These are phyloP conservation scores for Amblyopsis hoosieri DNA, from an alignment of 2,797 vertebrate genomes.

Conservation along the genomic window DNA sequence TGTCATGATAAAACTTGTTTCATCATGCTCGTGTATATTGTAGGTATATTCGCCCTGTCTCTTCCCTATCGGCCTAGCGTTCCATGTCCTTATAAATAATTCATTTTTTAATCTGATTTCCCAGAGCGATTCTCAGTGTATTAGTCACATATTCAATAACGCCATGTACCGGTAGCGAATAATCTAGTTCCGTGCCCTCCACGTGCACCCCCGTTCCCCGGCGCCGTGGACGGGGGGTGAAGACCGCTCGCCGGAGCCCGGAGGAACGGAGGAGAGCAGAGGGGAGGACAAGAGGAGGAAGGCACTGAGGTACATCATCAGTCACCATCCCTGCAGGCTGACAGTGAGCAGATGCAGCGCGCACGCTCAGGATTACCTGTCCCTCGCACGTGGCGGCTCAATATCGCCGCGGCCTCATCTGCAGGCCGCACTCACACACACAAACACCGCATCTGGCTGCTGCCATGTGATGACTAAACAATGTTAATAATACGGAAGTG, in stretches of 20 bases:
- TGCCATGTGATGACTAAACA: conserved; percentile 45
- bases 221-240: conserved; percentile 29
- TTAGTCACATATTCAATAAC: conserved; percentile 83
- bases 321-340: conserved; percentile 66
- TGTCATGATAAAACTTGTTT: conserved; percentile 75
- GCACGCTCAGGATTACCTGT: conserved; percentile 56
- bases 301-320: conserved; percentile 64
- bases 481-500: conserved; percentile 15
- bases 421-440: conserved; percentile 1
- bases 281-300: conserved; percentile 22
- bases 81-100: conserved; percentile 79
- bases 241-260: conserved; percentile 35
- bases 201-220: conserved; percentile 30
- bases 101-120: conserved; percentile 82
- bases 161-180: conserved; percentile 63
- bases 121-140: conserved; percentile 75
- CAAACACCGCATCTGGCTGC: conserved; percentile 34
- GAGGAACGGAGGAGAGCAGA: conserved; percentile 13
- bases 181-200: conserved; percentile 58
- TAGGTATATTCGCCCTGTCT: conserved; percentile 69
- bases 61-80: conserved; percentile 59
- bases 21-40: conserved; percentile 71
- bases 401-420: conserved; percentile 16
- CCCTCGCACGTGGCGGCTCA: conserved; percentile 42
- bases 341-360: conserved; percentile 65